Conservation (phyloP, 37 sponge, comb jelly and placozoan genomes). For the Mnemiopsis leidyi region DNA sequence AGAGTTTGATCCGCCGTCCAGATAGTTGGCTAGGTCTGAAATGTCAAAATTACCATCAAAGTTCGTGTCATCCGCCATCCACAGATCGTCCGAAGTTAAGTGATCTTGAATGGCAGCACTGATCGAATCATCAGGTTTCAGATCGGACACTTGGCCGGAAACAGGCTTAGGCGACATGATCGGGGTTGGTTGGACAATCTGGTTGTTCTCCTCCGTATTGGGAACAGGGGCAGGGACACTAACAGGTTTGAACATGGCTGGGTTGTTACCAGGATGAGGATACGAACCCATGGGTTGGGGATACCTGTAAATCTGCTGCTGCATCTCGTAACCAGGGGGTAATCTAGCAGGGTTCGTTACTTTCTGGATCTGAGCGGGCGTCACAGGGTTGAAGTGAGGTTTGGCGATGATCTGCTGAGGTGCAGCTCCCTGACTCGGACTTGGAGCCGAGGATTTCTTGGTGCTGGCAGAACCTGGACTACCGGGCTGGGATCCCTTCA, state of each 20-base stretch:
- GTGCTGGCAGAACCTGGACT: neutral
- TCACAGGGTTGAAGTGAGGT: neutral
- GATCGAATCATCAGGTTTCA: slow-evolving; percentile 45
- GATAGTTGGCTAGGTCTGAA: slow-evolving; percentile 57
- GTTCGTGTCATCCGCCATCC: slow-evolving; percentile 63
- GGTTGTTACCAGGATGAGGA: neutral
- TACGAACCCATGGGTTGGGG: slow-evolving; percentile 26
- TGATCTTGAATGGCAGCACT: slow-evolving; percentile 56
- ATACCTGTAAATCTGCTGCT: slow-evolving; percentile 63
- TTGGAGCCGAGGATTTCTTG: neutral
- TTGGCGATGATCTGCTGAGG: neutral
- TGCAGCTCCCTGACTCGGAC: neutral
- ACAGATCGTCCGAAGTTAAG: slow-evolving; percentile 40
- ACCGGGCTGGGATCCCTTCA: slow-evolving; percentile 15
- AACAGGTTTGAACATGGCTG: slow-evolving; percentile 63
- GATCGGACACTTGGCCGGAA: neutral
- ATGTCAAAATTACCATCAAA: slow-evolving; percentile 50
- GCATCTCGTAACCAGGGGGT: slow-evolving; percentile 47
- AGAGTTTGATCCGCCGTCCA: slow-evolving; percentile 57
- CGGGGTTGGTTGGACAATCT: slow-evolving; percentile 26
- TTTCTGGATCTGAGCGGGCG: slow-evolving; percentile 50
- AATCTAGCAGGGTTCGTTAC: slow-evolving; percentile 58
- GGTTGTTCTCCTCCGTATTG: neutral
- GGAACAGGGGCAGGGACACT: neutral
- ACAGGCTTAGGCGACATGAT: slow-evolving; percentile 22